A percentile compares a stretch with the other conserved stretches of the same genome.
Evolutionary conservation across 1,140 invertebrate species (phyloP).

Genomic region (Pygmarrhopalites habei): DNA sequence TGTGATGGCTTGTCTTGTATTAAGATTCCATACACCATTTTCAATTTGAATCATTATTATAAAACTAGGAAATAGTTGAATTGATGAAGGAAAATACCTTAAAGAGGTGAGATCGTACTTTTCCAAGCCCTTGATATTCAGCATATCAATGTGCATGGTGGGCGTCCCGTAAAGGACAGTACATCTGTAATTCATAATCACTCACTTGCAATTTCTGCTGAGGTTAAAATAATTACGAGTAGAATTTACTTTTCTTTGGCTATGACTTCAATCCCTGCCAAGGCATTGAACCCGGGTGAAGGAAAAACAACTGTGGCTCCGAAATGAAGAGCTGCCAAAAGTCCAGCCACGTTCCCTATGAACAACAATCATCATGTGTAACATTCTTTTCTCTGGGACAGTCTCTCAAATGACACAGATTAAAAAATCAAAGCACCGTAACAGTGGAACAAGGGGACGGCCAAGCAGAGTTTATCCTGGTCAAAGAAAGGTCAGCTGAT

Average conservation of each 20-base stretch:
- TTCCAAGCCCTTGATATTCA: slow-evolving; percentile 47
- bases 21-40: no score
- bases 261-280: slow-evolving; percentile 58
- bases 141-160: slow-evolving; percentile 89
- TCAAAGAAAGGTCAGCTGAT: no score
- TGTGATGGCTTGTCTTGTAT: slow-evolving; percentile 24
- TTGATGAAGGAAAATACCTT: no score
- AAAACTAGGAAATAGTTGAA: no score
- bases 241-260: slow-evolving; percentile 57
- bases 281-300: slow-evolving; percentile 58
- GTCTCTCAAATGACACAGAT: no score
- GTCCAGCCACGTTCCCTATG: slow-evolving; percentile 64
- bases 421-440: no score
- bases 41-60: no score
- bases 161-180: slow-evolving; percentile 80
- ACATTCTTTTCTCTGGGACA: no score
- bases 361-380: no score
- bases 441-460: slow-evolving; percentile 88
- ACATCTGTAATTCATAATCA: slow-evolving; percentile 51
- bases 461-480: slow-evolving; percentile 59
- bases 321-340: slow-evolving; percentile 54
- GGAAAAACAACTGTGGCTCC: slow-evolving; percentile 67
- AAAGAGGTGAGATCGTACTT: slow-evolving; percentile 45
- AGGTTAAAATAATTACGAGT: no score
- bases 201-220: no score